A percentile compares a stretch with the other conserved stretches of the same genome.
phyloP scores from a whole-genome alignment of 2,797 vertebrate genomes.

The Pangasius mekongensis region DNA sequence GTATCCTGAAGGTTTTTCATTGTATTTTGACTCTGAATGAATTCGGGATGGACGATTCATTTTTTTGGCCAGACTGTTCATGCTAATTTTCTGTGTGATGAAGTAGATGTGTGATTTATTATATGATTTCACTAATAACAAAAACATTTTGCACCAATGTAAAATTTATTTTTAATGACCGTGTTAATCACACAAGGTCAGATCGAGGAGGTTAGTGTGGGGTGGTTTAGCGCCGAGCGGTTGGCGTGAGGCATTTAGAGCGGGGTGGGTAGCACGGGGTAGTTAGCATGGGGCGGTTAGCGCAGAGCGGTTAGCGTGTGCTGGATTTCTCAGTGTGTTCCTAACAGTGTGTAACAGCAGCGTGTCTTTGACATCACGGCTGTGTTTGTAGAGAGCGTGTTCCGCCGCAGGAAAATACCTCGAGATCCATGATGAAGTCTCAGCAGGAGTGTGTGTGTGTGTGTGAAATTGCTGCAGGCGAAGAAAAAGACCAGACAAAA shows the following conservation, averaged over 20 bases:
- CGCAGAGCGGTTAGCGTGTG: not conserved
- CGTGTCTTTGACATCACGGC: slow-evolving; percentile 14
- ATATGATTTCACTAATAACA: not conserved
- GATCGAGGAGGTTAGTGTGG: not conserved
- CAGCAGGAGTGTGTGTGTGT: slow-evolving; percentile 57
- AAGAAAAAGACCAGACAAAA: slow-evolving; percentile 72
- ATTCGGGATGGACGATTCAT: too few species aligned
- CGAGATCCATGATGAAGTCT: slow-evolving; percentile 53
- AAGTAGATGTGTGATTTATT: not conserved
- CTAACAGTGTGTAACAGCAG: not conserved
- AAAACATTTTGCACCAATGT: too few species aligned
- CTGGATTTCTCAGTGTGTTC: not conserved
- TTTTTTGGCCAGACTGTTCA: too few species aligned
- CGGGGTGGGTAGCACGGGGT: too few species aligned
- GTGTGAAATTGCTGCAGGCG: slow-evolving; percentile 68
- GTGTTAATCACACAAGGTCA: not conserved
- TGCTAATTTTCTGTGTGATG: too few species aligned
- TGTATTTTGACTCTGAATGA: not conserved
- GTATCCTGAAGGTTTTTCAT: not conserved
- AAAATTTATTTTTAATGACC: not conserved
- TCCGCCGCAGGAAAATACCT: slow-evolving; percentile 26
- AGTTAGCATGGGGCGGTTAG: not conserved
- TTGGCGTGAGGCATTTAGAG: not conserved
- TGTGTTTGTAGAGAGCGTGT: slow-evolving; percentile 19
- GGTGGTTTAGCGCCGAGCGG: not conserved